Conservation (phyloP, 2,797 vertebrate species). For the Sphenopsis melanotis region DNA sequence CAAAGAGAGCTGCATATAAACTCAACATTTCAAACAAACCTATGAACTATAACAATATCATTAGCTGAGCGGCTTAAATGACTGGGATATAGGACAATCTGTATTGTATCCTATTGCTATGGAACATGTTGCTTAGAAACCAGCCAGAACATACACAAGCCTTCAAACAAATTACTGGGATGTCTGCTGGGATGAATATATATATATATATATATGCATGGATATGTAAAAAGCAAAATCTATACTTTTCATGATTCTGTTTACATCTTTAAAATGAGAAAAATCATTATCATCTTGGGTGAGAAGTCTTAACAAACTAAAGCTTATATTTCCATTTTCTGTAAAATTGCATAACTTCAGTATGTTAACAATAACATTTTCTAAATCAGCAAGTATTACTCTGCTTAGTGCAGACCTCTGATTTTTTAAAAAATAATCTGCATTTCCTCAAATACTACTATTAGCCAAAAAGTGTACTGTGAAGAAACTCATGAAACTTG, state of each 20-base stretch:
- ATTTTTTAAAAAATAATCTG: not conserved
- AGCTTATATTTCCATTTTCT: not conserved
- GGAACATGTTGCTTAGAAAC: constrained; percentile 53
- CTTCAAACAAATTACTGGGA: not conserved
- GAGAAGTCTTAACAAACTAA: not conserved
- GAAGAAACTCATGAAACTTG: not conserved
- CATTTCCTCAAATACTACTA: not conserved
- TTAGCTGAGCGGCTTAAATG: not conserved
- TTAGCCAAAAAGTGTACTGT: not conserved
- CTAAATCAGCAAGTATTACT: not conserved
- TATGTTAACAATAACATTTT: not conserved
- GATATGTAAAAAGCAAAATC: not conserved
- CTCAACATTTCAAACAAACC: not conserved
- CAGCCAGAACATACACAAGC: not conserved
- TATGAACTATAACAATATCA: not conserved
- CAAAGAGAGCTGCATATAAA: not conserved
- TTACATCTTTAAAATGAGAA: not conserved
- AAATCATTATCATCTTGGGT: not conserved
- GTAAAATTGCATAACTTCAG: not conserved
- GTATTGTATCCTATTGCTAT: not conserved
- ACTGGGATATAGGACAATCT: not conserved
- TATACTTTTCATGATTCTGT: not conserved
- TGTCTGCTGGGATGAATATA: not conserved
- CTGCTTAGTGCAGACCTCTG: not conserved
- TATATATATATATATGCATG: not conserved